phyloP scores from a whole-genome alignment of 2,888 invertebrate genomes.

The Dasypolia templi region DNA sequence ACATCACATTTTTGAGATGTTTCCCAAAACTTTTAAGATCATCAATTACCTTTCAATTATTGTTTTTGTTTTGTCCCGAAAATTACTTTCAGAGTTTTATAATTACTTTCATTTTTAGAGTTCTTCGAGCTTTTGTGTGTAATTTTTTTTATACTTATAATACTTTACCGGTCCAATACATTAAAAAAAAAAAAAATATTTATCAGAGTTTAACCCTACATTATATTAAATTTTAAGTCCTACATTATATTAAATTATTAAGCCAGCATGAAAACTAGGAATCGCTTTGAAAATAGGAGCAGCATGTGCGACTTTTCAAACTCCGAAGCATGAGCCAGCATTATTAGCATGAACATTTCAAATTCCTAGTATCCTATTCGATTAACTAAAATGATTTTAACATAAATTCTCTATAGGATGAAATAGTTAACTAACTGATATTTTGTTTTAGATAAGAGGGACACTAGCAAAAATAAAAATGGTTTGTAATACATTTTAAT shows the following conservation, averaged over 20 bases:
- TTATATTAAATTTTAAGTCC: slow-evolving; percentile 9
- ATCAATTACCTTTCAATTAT: neutral
- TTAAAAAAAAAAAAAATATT: neutral
- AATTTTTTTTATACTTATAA: neutral
- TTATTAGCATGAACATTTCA: slow-evolving; percentile 50
- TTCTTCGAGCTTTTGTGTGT: neutral
- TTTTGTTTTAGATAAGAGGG: slow-evolving; percentile 63
- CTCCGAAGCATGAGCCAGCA: slow-evolving; percentile 57
- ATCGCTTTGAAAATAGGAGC: slow-evolving; percentile 42
- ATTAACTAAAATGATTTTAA: slow-evolving; percentile 27
- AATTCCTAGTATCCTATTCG: slow-evolving; percentile 35
- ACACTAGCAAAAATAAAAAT: slow-evolving; percentile 63
- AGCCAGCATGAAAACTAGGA: slow-evolving; percentile 49
- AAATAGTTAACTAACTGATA: slow-evolving; percentile 61
- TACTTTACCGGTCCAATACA: slow-evolving; percentile 3
- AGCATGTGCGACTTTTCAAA: slow-evolving; percentile 58
- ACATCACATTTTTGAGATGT: slow-evolving; percentile 18
- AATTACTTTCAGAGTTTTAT: neutral
- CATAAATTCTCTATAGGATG: slow-evolving; percentile 34
- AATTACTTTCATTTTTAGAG: neutral
- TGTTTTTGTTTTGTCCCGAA: neutral
- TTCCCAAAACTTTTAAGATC: slow-evolving; percentile 9
- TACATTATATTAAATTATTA: slow-evolving; percentile 1
- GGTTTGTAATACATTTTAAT: slow-evolving; percentile 59
- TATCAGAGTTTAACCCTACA: neutral